These are phyloP conservation scores for Colius striatus DNA, from an alignment of 2,113 vertebrate genomes.

Conservation along the genomic window DNA sequence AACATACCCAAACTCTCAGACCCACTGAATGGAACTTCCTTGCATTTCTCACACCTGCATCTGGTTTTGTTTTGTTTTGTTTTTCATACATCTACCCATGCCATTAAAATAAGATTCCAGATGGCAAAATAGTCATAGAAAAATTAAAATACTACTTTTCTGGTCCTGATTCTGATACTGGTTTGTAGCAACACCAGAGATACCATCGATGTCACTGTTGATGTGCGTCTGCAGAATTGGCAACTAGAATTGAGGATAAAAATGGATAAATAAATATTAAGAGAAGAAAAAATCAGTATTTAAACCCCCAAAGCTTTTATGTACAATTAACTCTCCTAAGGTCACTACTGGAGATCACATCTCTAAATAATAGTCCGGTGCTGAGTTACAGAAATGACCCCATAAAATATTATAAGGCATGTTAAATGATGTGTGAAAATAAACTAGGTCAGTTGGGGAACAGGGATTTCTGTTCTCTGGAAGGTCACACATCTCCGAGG, in stretches of 20 bases:
- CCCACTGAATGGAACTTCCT: neutral
- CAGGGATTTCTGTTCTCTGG: neutral
- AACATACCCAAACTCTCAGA: neutral
- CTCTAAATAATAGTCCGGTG: constrained; percentile 13
- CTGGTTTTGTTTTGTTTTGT: neutral
- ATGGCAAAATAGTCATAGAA: neutral
- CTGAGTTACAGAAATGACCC: neutral
- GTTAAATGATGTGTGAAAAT: constrained; percentile 6
- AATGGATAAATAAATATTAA: neutral
- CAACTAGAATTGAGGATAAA: neutral
- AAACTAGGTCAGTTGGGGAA: neutral
- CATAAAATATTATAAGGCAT: neutral
- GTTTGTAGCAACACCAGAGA: neutral
- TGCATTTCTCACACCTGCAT: neutral
- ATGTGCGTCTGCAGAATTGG: neutral
- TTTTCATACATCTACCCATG: neutral
- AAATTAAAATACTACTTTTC: neutral
- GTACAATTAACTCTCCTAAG: constrained; percentile 1
- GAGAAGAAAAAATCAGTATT: neutral
- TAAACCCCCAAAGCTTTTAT: neutral
- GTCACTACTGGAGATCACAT: neutral
- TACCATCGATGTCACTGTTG: neutral
- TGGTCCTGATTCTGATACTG: neutral
- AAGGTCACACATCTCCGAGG: neutral
- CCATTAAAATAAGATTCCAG: neutral